Evolutionary conservation across 2,113 vertebrate species (phyloP).

Genomic region (Scolopax mira): DNA sequence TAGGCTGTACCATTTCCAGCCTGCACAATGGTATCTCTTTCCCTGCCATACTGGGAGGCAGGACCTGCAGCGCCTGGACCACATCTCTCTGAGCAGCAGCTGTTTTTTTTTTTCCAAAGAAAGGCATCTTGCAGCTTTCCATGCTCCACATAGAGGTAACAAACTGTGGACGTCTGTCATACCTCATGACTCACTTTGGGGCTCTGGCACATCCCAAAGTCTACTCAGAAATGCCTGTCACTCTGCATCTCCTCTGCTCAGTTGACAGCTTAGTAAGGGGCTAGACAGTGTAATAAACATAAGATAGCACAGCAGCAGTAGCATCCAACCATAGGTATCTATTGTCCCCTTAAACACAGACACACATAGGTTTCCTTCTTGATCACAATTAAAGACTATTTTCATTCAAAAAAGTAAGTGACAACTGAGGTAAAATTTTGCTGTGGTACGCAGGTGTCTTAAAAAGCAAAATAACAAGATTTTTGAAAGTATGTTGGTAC

Average conservation of each 20-base stretch:
- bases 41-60: not conserved
- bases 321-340: not conserved
- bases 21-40: not conserved
- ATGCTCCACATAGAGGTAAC: not conserved
- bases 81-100: not conserved
- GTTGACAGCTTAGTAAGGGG: not conserved
- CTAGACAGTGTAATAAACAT: not conserved
- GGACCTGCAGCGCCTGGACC: rapidly evolving
- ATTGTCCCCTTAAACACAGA: not conserved
- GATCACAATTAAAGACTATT: not conserved
- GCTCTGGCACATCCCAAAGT: not conserved
- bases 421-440: not conserved
- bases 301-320: not conserved
- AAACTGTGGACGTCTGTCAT: not conserved
- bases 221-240: constrained; percentile 22
- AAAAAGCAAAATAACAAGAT: not conserved
- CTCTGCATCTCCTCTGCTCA: not conserved
- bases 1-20: not conserved
- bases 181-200: not conserved
- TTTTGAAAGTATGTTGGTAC: not conserved
- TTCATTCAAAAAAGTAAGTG: not conserved
- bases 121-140: not conserved
- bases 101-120: not conserved
- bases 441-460: not conserved
- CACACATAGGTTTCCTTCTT: not conserved